Evolutionary conservation across 2,797 vertebrate species (phyloP).

Genomic region (Erithacus rubecula): DNA sequence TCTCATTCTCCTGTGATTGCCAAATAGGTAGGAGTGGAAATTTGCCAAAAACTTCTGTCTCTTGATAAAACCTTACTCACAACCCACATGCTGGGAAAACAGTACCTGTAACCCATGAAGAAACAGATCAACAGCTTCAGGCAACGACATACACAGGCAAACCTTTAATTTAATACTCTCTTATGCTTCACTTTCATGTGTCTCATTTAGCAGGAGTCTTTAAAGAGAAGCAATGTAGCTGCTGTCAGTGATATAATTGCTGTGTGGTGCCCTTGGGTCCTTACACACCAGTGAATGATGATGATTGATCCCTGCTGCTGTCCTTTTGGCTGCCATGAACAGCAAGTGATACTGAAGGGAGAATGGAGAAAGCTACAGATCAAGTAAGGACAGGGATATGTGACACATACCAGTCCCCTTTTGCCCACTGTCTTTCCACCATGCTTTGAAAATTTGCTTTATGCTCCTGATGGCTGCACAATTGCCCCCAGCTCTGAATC

Average conservation of each 20-base stretch:
- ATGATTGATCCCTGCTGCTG: not conserved
- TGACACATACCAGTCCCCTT: not conserved
- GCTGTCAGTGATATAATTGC: conserved; percentile 28
- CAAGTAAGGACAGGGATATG: not conserved
- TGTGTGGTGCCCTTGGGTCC: conserved; percentile 27
- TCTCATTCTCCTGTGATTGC: not conserved
- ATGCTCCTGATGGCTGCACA: not conserved
- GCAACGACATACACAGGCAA: conserved; percentile 34
- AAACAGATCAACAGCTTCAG: conserved; percentile 31
- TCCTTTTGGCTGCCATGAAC: not conserved
- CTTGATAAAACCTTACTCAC: conserved; percentile 9
- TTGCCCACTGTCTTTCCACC: not conserved
- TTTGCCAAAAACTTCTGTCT: not conserved
- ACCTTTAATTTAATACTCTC: conserved; percentile 39
- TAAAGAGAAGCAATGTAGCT: conserved; percentile 22
- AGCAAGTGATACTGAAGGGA: not conserved
- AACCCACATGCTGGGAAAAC: conserved; percentile 31
- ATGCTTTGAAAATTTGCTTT: not conserved
- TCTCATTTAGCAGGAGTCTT: conserved; percentile 36
- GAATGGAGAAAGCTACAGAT: not conserved
- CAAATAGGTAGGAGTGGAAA: conserved; percentile 29
- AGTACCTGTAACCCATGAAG: conserved; percentile 38
- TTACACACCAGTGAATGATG: not conserved
- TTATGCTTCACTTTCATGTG: conserved; percentile 37
- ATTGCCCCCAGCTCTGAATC: not conserved